Evolutionary conservation across 2,888 invertebrate genomes (phyloP).

Genomic region (Hydrotaea cyrtoneurina): DNA sequence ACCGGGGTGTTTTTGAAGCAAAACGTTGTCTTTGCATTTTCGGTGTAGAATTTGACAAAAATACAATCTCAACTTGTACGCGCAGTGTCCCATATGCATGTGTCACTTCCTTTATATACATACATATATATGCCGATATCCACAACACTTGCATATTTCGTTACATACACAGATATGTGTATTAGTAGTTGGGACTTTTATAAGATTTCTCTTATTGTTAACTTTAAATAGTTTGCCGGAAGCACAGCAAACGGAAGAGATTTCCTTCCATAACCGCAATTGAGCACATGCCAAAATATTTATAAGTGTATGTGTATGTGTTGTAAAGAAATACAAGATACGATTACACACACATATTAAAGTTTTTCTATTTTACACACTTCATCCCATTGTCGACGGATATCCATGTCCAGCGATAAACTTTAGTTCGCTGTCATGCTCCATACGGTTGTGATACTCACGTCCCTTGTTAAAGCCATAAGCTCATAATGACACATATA

Average conservation of each 20-base stretch:
- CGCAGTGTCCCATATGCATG: neutral
- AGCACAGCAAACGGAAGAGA: neutral
- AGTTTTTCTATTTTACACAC: conserved; percentile 13
- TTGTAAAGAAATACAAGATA: too few species aligned
- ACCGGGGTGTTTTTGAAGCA: too few species aligned
- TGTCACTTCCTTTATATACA: neutral
- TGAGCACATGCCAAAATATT: neutral
- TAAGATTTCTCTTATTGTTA: conserved; percentile 11
- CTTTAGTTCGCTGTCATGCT: neutral
- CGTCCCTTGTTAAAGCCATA: conserved; percentile 16
- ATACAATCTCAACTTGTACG: too few species aligned
- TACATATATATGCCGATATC: neutral
- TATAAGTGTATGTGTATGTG: neutral
- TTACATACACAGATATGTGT: neutral
- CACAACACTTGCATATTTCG: neutral
- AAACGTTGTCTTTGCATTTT: too few species aligned
- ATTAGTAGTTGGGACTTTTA: neutral
- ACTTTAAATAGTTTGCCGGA: conserved; percentile 12
- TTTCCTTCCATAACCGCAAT: neutral
- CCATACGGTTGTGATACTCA: neutral
- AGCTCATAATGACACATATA: neutral
- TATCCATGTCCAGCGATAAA: neutral
- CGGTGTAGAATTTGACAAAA: too few species aligned
- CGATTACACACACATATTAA: neutral
- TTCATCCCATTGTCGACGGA: neutral